Base-by-base conservation (phyloP, 2,113 vertebrate species). In the chimpanzee (Pan troglodytes) region DNA sequence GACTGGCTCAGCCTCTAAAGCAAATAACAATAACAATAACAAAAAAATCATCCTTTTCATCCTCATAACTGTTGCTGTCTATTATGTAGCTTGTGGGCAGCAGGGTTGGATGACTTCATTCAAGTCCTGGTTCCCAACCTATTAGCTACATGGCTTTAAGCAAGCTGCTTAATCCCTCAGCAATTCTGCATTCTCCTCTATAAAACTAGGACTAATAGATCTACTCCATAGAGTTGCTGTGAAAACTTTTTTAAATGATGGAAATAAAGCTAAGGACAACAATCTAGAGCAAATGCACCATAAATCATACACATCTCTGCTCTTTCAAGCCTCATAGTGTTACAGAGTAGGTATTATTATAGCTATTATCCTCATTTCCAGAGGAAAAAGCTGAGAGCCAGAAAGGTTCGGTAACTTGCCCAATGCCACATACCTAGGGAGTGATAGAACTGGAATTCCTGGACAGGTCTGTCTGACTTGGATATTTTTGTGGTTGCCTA, bases 191-290 rank as follows among this genome's bases (percentile, higher is more conserved):
- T 38, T 95, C 48, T 90, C 68, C 17, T 92, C 92, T 84, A 12
- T 73, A 85, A 96, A 92, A 68, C 35, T 3, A 18, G 67, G 10
- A 27, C 72, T 68, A 88, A 94, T 70, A 96, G 86, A 72, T 85
- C 50, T 78, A 59, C 68, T 93, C 88, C 80, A 85, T 50, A 80
- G 90, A 72, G 64, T 55, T 76, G 70, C 72, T 88, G 75, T 76
- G 32, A 95, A 93, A 97, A 88, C 89, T 92, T 80, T 4, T 61
- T 82, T 45, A 89, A 79, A 92, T 61, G 38, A 75, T 87, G 52
- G 76, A 95, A 93, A 88, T 67, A 93, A 91, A 61, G 55, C 45
- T 81, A 50, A 78, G n/a, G 35, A 81, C 25, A 90, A 61, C 16
- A 17, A 76, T 43, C 57, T 85, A 3, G 64, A 85, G 43, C 59